Evolutionary conservation across 2,888 invertebrate genomes (phyloP).

Genomic region (Leucophora obtusa): DNA sequence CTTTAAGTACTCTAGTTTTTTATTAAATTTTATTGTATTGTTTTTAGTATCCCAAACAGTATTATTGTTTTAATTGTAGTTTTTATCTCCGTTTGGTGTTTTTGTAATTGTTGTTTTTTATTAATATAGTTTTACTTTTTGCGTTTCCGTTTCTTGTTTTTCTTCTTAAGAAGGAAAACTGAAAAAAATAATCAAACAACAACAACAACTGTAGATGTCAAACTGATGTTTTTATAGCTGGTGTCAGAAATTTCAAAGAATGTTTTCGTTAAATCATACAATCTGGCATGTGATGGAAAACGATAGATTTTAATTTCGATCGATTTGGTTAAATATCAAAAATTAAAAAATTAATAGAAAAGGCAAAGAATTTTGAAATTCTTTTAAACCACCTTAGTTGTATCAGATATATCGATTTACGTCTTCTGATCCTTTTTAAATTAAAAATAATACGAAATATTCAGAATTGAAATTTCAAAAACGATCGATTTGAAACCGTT

Average conservation of each 20-base stretch:
- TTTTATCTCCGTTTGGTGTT: conserved; percentile 39
- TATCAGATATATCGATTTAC: no score
- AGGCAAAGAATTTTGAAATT: no score
- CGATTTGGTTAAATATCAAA: no score
- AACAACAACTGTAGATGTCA: conserved; percentile 19
- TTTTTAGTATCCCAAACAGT: conserved; percentile 30
- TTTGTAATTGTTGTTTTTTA: conserved; percentile 10
- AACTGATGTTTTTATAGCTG: not conserved
- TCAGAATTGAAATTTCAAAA: no score
- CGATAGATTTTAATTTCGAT: no score
- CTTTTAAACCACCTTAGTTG: no score
- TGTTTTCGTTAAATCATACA: not conserved
- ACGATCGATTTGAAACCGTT: no score
- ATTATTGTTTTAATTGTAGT: not conserved
- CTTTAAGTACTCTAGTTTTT: conserved; percentile 6
- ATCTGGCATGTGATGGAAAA: no score
- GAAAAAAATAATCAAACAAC: conserved; percentile 4
- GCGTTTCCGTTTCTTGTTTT: conserved; percentile 58
- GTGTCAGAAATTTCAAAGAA: not conserved
- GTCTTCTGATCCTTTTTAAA: no score
- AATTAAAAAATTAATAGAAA: no score
- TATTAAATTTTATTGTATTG: conserved; percentile 11
- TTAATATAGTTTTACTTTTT: conserved; percentile 32
- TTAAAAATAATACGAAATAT: no score
- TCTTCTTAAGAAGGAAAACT: conserved; percentile 8